Evolutionary conservation across 2,797 vertebrate species (phyloP), one percentile per base, ranked within the genome.

Genomic region (Premnoplex brunnescens): DNA sequence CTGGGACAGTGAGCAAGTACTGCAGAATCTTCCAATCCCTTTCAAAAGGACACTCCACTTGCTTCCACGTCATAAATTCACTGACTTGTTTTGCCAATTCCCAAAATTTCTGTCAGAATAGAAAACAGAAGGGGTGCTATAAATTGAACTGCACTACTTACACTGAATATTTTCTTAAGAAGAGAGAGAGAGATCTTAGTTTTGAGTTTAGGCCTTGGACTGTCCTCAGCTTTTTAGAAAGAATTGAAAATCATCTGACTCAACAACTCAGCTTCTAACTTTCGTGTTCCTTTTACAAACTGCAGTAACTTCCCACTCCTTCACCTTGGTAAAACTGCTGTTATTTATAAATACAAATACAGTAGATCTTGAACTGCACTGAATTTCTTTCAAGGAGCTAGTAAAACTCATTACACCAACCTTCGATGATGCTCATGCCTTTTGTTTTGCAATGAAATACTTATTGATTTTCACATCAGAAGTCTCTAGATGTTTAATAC

Each of bases 31-130:
- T 99, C 81, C 99, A 98, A 78, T 99, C 99, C 92, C 98, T 99
- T 95, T 99, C 99, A 68, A 99, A 99, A 1, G 99, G 99, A 96
- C 99, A 99, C 93, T 99, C 99, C 63, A 99, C 98, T 83, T 99
- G 98, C 95, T 99, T 99, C 99, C 99, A 99, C 0, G 98, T 98
- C 99, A 99, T 99, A 92, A 99, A 99, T 92, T 99, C 99, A 41
- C 98, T 99, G 91, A 99, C 98, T 97, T 99, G 99, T 93, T 99
- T 99, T 93, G 99, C 99, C 63, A 99, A 41, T 91, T 99, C 99
- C 99, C 99, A 99, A 97, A 99, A 99, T 98, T 99, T 99, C 99
- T 98, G 72, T 71, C 92, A 51, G 48, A 71, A 79, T 3, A 73
- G 37, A 37, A 67, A 77, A 85, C 24, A 68, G 46, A 92, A 85